Conservation (phyloP, 2,797 vertebrate genomes). For the Cuculus canorus region DNA sequence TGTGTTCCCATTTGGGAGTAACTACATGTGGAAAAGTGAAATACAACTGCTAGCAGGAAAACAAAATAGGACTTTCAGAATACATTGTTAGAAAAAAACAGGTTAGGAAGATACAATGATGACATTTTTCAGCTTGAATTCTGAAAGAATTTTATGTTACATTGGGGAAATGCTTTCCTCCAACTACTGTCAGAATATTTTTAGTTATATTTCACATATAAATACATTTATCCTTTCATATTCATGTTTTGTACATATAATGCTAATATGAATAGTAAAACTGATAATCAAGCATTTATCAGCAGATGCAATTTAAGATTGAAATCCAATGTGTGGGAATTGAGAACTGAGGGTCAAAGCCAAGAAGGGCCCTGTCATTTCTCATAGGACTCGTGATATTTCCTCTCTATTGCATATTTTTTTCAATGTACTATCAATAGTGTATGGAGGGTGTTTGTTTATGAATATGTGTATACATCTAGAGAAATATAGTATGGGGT, state of each 20-base stretch:
- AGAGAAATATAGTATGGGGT: accelerated
- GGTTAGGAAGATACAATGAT: background rate
- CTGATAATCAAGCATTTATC: background rate
- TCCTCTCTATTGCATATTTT: background rate
- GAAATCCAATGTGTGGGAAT: background rate
- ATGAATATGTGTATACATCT: background rate
- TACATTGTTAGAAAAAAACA: background rate
- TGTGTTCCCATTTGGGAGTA: background rate
- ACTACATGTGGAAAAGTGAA: background rate
- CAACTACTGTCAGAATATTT: background rate
- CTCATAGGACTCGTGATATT: background rate
- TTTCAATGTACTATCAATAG: background rate
- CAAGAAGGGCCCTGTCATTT: background rate
- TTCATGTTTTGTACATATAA: background rate
- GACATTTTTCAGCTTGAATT: background rate
- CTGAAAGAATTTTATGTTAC: background rate
- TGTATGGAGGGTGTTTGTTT: background rate
- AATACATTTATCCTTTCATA: background rate
- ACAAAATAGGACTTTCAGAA: background rate
- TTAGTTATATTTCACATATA: background rate
- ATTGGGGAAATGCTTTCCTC: background rate
- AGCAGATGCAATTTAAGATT: background rate
- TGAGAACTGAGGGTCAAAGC: background rate
- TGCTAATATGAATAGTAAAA: background rate
- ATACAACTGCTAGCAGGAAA: background rate